Evolutionary conservation across 2,113 vertebrate species (phyloP).

Genomic region (Microtus ochrogaster): DNA sequence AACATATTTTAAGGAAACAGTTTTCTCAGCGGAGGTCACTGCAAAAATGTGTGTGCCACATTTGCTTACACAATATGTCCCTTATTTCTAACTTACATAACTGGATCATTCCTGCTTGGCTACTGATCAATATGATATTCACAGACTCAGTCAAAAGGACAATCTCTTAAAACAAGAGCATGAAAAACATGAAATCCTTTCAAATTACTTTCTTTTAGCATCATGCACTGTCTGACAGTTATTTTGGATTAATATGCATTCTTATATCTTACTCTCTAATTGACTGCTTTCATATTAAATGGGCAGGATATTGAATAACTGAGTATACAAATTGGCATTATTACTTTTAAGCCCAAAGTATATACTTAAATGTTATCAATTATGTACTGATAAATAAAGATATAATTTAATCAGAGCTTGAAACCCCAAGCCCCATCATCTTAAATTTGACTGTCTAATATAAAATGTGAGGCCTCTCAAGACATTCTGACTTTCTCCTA

Average conservation of each 20-base stretch:
- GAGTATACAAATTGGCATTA: neutral
- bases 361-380: conserved; percentile 37
- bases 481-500: neutral
- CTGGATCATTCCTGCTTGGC: neutral
- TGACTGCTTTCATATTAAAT: conserved; percentile 33
- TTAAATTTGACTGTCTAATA: neutral
- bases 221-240: neutral
- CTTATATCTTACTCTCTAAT: conserved; percentile 42
- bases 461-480: neutral
- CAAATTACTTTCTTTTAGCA: neutral
- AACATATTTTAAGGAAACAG: neutral
- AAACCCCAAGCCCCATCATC: neutral
- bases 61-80: neutral
- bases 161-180: conserved; percentile 20
- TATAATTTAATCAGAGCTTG: neutral
- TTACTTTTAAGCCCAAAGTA: conserved; percentile 32
- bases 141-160: neutral
- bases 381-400: neutral
- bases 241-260: neutral
- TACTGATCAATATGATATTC: neutral
- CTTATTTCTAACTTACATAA: conserved; percentile 17
- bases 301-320: neutral
- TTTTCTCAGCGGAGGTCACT: neutral
- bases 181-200: neutral
- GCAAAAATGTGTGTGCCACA: neutral